Conservation (phyloP, 2,797 vertebrate species). For the Clamator glandarius region DNA sequence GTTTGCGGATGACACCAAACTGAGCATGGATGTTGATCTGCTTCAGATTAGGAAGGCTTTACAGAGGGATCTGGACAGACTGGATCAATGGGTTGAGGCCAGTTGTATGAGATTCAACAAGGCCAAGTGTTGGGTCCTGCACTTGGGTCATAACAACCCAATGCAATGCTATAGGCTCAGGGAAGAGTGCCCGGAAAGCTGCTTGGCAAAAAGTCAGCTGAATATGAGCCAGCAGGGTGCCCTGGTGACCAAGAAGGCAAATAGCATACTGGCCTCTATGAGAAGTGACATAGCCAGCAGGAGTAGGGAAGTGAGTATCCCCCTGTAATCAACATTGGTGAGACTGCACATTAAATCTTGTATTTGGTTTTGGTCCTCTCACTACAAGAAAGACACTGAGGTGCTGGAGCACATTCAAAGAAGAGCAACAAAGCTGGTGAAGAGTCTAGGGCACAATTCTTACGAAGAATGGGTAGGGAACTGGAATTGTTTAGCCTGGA, state of each 20-base stretch:
- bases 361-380: background rate
- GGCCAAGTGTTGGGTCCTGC: rapidly evolving
- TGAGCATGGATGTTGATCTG: background rate
- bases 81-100: background rate
- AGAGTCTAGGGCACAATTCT: background rate
- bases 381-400: background rate
- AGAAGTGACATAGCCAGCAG: background rate
- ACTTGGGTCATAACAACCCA: background rate
- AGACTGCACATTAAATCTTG: background rate
- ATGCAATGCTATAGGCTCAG: background rate
- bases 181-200: background rate
- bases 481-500: background rate
- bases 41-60: background rate
- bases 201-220: rapidly evolving
- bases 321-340: background rate
- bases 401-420: background rate
- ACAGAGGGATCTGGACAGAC: background rate
- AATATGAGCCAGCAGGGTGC: background rate
- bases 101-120: background rate
- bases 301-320: background rate
- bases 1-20: background rate
- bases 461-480: rapidly evolving
- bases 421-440: background rate
- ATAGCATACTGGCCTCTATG: background rate
- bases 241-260: background rate